phyloP scores from a whole-genome alignment of 2,797 vertebrate species.

The Manis javanica region DNA sequence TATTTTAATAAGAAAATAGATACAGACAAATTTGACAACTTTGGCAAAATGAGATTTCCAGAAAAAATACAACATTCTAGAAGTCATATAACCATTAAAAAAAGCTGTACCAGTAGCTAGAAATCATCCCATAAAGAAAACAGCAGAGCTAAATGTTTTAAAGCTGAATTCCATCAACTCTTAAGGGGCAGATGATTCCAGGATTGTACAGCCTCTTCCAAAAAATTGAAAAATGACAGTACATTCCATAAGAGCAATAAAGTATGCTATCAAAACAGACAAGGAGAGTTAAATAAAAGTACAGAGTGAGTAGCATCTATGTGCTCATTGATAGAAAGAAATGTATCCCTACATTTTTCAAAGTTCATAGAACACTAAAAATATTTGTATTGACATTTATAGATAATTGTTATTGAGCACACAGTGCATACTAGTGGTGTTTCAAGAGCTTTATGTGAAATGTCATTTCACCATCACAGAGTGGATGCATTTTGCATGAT shows the following conservation, averaged over 20 bases:
- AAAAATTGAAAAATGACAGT: background rate
- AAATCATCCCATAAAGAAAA: background rate
- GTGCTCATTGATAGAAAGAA: too few species aligned
- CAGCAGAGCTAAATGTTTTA: too few species aligned
- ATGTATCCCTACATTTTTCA: background rate
- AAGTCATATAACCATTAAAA: background rate
- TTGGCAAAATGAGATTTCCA: background rate
- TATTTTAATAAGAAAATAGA: background rate
- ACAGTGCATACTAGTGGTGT: rapidly evolving
- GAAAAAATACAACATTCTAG: background rate
- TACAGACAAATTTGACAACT: background rate
- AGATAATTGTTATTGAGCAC: background rate
- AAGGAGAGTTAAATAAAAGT: background rate
- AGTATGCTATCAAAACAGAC: background rate
- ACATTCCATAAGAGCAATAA: background rate
- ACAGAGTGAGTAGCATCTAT: too few species aligned
- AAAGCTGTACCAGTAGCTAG: background rate
- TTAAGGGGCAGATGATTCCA: background rate
- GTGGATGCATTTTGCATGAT: rapidly evolving
- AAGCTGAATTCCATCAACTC: too few species aligned
- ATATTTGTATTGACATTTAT: background rate
- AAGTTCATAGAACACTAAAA: background rate
- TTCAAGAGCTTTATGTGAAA: background rate
- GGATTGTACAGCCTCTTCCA: background rate
- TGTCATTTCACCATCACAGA: too few species aligned